Percentiles rank a stretch among this genome's conserved stretches.
Conservation (phyloP, 1,140 invertebrate species). For the Planococcus citri region DNA sequence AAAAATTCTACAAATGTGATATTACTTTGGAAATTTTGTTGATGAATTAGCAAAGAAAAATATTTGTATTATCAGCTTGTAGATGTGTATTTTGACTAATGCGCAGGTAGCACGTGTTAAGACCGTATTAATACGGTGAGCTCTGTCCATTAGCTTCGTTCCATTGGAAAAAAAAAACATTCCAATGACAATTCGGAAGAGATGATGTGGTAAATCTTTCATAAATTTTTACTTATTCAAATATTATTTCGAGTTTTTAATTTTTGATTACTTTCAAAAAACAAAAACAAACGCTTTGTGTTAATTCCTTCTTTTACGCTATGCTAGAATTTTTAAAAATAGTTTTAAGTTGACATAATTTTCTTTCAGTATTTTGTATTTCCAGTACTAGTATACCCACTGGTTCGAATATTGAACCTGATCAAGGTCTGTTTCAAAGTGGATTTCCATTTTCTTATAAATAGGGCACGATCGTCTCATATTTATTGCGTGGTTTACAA, state of each 20-base stretch:
- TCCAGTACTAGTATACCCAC: too few relatives aligned
- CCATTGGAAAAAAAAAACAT: conserved; percentile 17
- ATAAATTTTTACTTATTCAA: conserved; percentile 7
- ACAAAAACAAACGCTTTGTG: background rate
- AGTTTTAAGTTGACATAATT: conserved; percentile 8
- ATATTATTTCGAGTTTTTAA: background rate
- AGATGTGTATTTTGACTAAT: conserved; percentile 19
- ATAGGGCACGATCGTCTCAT: too few relatives aligned
- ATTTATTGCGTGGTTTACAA: too few relatives aligned
- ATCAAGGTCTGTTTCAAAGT: too few relatives aligned
- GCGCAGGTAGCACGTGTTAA: conserved; percentile 13
- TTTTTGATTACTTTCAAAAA: background rate
- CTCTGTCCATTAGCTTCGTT: conserved; percentile 1
- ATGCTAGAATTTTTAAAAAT: background rate
- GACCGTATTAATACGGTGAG: conserved; percentile 10
- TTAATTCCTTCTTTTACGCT: conserved; percentile 8
- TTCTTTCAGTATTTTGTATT: conserved; percentile 4
- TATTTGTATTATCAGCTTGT: conserved; percentile 10
- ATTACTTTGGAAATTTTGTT: background rate
- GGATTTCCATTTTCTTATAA: too few relatives aligned
- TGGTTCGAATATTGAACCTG: too few relatives aligned
- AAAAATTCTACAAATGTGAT: background rate
- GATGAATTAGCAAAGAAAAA: background rate
- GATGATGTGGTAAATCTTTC: conserved; percentile 11
- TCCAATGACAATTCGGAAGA: conserved; percentile 10